phyloP scores from a whole-genome alignment of 2,888 invertebrate species.

The Watsonalla cultraria region DNA sequence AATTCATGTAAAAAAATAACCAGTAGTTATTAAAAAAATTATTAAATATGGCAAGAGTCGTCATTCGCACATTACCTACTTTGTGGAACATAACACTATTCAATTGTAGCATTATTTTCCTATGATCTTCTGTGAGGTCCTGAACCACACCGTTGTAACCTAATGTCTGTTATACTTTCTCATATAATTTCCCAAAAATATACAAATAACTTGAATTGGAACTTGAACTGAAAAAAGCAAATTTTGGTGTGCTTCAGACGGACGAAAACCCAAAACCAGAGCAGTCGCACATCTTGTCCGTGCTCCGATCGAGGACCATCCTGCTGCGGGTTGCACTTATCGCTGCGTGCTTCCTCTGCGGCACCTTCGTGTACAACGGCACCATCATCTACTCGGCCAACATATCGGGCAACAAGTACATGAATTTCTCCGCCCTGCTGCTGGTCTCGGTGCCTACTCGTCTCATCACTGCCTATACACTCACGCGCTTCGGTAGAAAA shows the following conservation, averaged over 20 bases:
- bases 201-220: no score
- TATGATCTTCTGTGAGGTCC: no score
- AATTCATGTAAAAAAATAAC: background rate
- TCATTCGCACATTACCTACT: no score
- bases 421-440: constrained; percentile 84
- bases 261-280: constrained; percentile 19
- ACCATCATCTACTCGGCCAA: constrained; percentile 86
- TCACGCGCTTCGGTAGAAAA: constrained; percentile 81
- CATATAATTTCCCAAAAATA: no score
- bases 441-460: constrained; percentile 82
- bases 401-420: constrained; percentile 85
- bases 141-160: no score
- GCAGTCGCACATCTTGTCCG: constrained; percentile 33
- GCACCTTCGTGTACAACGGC: constrained; percentile 87
- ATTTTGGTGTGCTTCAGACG: constrained; percentile 23
- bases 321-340: constrained; percentile 54
- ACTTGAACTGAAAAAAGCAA: background rate
- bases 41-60: no score
- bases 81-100: no score
- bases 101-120: no score
- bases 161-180: no score
- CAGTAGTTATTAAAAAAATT: no score
- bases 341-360: constrained; percentile 83
- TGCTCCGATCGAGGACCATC: constrained; percentile 54
- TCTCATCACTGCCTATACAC: constrained; percentile 68